phyloP scores from a whole-genome alignment of 2,113 vertebrate species.

The Oreotrochilus melanogaster region DNA sequence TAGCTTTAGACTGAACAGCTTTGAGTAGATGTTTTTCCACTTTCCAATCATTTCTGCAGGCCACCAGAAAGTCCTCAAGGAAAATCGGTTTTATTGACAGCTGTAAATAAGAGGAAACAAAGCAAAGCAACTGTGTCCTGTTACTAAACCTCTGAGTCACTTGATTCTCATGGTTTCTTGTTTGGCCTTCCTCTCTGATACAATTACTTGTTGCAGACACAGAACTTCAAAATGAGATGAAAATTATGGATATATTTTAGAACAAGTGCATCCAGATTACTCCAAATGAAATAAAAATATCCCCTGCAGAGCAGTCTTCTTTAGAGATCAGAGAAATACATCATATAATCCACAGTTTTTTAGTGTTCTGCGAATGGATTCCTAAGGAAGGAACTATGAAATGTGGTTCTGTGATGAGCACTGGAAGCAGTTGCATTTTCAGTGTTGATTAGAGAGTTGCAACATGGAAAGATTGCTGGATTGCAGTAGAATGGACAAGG shows the following conservation, averaged over 20 bases:
- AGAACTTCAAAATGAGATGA: background rate
- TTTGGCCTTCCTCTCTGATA: background rate
- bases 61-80: background rate
- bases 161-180: rapidly evolving
- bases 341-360: background rate
- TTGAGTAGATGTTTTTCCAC: background rate
- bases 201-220: background rate
- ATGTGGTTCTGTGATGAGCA: background rate
- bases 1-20: background rate
- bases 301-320: background rate
- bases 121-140: background rate
- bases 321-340: slow-evolving; percentile 15
- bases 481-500: background rate
- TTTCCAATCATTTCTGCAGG: background rate
- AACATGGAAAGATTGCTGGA: background rate
- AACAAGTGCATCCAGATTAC: background rate
- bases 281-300: background rate
- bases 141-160: background rate
- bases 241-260: background rate
- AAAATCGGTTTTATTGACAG: background rate
- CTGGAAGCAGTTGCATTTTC: background rate
- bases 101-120: background rate
- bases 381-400: background rate
- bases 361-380: background rate
- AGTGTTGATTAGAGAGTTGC: background rate